Percentiles rank a stretch among this genome's conserved stretches.
Evolutionary conservation across 2,797 vertebrate genomes (phyloP).

Genomic region (Coregonus sp.): DNA sequence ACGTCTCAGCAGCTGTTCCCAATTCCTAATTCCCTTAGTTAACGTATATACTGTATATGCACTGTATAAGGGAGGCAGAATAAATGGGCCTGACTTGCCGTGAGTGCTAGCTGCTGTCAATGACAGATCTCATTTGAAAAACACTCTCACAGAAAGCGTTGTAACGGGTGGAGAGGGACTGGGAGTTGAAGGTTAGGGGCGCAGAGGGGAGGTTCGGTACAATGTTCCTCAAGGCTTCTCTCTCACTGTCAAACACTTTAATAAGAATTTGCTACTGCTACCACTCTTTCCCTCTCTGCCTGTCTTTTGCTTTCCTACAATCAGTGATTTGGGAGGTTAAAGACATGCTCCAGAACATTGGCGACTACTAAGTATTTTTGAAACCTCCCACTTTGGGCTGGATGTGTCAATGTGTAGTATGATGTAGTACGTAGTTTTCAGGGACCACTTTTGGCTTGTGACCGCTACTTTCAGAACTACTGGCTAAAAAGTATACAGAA

Average conservation of each 20-base stretch:
- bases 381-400: no score
- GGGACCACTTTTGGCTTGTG: no score
- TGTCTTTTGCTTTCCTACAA: background rate
- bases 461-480: no score
- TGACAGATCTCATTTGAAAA: background rate
- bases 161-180: background rate
- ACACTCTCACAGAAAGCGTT: background rate
- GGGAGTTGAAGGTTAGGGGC: background rate
- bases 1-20: slow-evolving; percentile 51
- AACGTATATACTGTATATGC: background rate
- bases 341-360: background rate
- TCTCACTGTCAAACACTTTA: no score
- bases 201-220: background rate
- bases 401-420: no score
- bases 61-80: background rate
- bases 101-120: background rate
- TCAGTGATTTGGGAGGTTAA: background rate
- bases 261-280: no score
- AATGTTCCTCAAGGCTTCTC: background rate
- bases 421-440: no score
- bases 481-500: no score
- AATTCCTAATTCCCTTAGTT: slow-evolving; percentile 25
- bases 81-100: slow-evolving; percentile 9
- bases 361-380: no score
- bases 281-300: background rate